Evolutionary conservation across 2,888 invertebrate genomes (phyloP).

Genomic region (Diarsia brunnea): DNA sequence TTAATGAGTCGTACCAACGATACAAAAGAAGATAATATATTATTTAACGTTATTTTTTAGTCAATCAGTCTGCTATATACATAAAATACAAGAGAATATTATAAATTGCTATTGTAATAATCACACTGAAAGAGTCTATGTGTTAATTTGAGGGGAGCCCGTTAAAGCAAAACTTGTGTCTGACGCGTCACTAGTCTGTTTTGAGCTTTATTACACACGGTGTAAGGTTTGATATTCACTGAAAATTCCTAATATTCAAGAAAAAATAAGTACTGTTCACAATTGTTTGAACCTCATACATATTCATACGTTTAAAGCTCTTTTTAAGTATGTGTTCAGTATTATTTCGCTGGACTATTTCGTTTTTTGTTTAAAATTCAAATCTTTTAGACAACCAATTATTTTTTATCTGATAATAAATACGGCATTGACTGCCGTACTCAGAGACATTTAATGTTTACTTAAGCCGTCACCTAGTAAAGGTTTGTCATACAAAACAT

Average conservation of each 20-base stretch:
- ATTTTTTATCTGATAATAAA: not conserved
- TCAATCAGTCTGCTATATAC: conserved; percentile 12
- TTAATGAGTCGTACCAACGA: not conserved
- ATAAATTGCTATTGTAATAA: conserved; percentile 43
- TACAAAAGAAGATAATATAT: not conserved
- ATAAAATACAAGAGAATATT: conserved; percentile 29
- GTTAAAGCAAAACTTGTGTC: not conserved
- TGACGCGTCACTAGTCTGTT: conserved; percentile 13
- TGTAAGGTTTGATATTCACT: not conserved
- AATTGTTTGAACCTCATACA: not conserved
- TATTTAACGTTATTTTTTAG: not conserved
- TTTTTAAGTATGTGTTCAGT: not conserved
- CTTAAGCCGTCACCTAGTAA: too few species aligned
- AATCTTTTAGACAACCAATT: not conserved
- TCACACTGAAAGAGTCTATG: conserved; percentile 54
- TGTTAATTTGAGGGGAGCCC: conserved; percentile 40
- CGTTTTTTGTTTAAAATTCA: not conserved
- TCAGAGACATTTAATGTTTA: too few species aligned
- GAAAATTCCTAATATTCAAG: too few species aligned
- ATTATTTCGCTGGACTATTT: too few species aligned
- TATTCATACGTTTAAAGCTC: not conserved
- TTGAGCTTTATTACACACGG: not conserved
- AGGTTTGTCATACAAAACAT: too few species aligned
- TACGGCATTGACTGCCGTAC: not conserved
- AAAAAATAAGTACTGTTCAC: too few species aligned